Evolutionary conservation across 37 sponge, comb jelly and placozoan species (phyloP).

Genomic region (Halichondria panicea): DNA sequence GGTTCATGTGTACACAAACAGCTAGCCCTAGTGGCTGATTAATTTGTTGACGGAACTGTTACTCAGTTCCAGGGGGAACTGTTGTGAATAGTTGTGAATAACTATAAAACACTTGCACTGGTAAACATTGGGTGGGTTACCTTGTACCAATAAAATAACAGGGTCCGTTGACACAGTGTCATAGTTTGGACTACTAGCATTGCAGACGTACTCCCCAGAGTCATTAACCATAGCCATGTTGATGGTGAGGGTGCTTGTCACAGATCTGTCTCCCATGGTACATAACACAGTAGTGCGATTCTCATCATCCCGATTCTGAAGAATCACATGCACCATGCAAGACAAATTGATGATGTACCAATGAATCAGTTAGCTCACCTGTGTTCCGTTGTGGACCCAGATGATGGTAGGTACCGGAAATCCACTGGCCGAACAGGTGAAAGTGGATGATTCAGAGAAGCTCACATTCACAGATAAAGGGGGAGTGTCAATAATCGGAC

Average conservation of each 20-base stretch:
- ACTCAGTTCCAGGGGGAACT: no score
- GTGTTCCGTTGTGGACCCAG: constrained; percentile 54
- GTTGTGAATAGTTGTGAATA: no score
- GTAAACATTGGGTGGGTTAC: constrained; percentile 6
- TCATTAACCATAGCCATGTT: constrained; percentile 18
- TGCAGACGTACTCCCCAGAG: constrained; percentile 53
- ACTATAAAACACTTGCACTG: no score
- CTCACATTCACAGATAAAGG: constrained; percentile 18
- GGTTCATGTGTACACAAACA: no score
- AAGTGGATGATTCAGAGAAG: not conserved
- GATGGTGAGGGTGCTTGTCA: constrained; percentile 35
- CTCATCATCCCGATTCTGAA: no score
- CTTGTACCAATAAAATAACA: constrained; percentile 19
- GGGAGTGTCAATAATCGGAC: constrained; percentile 1
- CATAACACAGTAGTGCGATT: constrained; percentile 6
- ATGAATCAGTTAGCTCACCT: no score
- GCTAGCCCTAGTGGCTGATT: no score
- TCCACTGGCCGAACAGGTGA: constrained; percentile 57
- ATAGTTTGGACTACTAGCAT: not conserved
- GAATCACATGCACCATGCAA: no score
- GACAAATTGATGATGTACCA: no score
- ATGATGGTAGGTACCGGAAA: constrained; percentile 37
- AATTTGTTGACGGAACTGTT: no score
- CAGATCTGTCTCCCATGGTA: no score
- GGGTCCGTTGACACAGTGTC: not conserved